These are phyloP conservation scores for Aphaenogaster rudis DNA, from an alignment of 1,140 invertebrate species.

Conservation along the genomic window DNA sequence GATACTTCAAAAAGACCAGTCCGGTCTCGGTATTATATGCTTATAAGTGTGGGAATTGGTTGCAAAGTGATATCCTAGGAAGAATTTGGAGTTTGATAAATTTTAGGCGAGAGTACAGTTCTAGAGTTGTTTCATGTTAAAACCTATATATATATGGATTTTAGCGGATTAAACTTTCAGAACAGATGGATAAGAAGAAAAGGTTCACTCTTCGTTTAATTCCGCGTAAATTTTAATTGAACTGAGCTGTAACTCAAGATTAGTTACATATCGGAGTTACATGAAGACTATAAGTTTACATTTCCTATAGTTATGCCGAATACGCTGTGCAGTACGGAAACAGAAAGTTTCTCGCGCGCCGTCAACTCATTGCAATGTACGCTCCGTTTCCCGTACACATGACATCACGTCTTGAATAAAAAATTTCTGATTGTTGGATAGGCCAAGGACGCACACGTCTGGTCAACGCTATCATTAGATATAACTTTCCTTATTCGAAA, in stretches of 20 bases:
- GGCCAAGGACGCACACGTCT: slow-evolving; percentile 35
- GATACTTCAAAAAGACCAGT: neutral
- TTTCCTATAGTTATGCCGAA: neutral
- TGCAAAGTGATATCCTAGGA: neutral
- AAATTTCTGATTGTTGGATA: slow-evolving; percentile 52
- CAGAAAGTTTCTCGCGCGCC: slow-evolving; percentile 37
- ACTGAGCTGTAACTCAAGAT: neutral
- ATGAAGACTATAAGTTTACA: neutral
- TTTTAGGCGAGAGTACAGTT: neutral
- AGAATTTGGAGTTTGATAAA: neutral
- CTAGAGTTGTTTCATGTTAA: slow-evolving; percentile 3
- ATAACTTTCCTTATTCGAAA: neutral
- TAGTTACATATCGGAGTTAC: neutral
- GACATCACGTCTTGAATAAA: slow-evolving; percentile 57
- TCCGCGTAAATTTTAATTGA: neutral
- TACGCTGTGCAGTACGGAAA: slow-evolving; percentile 18
- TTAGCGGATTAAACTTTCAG: neutral
- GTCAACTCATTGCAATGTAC: slow-evolving; percentile 23
- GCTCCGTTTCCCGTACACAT: slow-evolving; percentile 62
- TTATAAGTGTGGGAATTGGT: neutral
- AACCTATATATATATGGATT: neutral
- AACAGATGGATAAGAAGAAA: neutral
- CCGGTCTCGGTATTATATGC: neutral
- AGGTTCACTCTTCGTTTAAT: neutral
- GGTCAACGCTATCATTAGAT: neutral